phyloP scores from a whole-genome alignment of 2,797 vertebrate species.

The Adelosebastes latens region DNA sequence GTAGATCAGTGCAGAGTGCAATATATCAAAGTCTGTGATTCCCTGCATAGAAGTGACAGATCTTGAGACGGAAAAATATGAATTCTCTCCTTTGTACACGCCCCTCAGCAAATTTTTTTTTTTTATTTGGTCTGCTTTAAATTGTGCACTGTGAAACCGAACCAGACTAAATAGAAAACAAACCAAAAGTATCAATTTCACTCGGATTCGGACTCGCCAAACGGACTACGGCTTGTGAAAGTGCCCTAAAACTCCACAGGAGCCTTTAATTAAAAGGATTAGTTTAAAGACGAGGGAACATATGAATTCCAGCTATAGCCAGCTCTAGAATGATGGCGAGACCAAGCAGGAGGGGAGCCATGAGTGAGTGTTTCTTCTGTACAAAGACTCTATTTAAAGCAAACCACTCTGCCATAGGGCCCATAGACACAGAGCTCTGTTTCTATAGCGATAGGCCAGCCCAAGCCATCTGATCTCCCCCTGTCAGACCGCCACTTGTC shows the following conservation, averaged over 20 bases:
- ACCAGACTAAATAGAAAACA: too few relatives aligned
- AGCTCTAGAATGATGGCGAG: not conserved
- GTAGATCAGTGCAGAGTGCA: too few relatives aligned
- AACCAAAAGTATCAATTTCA: too few relatives aligned
- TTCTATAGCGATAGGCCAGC: slow-evolving; percentile 37
- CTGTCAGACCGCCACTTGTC: slow-evolving; percentile 65
- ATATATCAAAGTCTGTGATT: too few relatives aligned
- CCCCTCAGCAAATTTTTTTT: too few relatives aligned
- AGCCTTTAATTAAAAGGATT: slow-evolving; percentile 24
- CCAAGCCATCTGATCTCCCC: slow-evolving; percentile 48
- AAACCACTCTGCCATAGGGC: not conserved
- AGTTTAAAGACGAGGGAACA: not conserved
- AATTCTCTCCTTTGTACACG: too few relatives aligned
- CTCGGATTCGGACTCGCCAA: too few relatives aligned
- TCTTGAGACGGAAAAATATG: too few relatives aligned
- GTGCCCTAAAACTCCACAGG: not conserved
- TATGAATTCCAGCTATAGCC: not conserved
- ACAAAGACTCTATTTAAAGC: slow-evolving; percentile 69
- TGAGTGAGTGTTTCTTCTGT: slow-evolving; percentile 17
- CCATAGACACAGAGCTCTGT: slow-evolving; percentile 42
- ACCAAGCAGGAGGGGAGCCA: not conserved
- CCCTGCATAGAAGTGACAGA: too few relatives aligned
- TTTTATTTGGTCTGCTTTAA: too few relatives aligned
- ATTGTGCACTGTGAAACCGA: too few relatives aligned
- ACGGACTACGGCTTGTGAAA: too few relatives aligned